Base-by-base conservation (phyloP, 2,113 vertebrate species). In the Crotalus tigris region DNA sequence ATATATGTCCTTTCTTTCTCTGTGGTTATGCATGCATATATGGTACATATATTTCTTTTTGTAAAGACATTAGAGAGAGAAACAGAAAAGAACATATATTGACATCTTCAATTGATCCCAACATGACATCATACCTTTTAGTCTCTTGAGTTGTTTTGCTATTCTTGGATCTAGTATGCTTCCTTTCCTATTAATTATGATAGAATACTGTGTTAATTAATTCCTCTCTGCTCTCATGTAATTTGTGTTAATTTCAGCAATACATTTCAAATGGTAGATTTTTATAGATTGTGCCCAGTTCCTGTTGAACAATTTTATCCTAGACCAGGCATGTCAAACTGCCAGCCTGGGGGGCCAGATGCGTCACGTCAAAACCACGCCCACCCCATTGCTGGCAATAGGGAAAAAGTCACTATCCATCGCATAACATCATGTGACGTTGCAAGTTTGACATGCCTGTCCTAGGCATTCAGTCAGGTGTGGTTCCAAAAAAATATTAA, bases 241-340 rank as follows among this genome's bases (percentile, higher is more conserved):
- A 89, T 44, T 26, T 44, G 44, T 46, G 11, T 59, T 57, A 57
- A 85, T 58, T 85, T 57, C 23, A 58, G 5, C 17, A 17, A 15
- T 58, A 44, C 51, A 9, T 46, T 46, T 15, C 12, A 11, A 26
- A 33, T 29, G 19, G 13, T 91, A 85, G 90, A 55, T 46, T 88
- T 5, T 61, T 75, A 39, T 58, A 92, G 33, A n/a, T 64, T 53
- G 44, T 58, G 33, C 26, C 10, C 49, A 3, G 59, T 33, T 1
- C 91, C 0, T 89, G 55, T 19, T 64, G 21, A 46, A 21, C 0
- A 0, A 1, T 0, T 0, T 46, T 69, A 81, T 4, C 53, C 1
- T 23, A 0, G 0, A 29, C 85, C 19, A 0, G 0, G 33, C 85
- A 2, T 0, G 49, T 51, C 49, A 51, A 51, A 51, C 7, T 51